Evolutionary conservation across 2,888 invertebrate species (phyloP).

Genomic region (Altica lythri): DNA sequence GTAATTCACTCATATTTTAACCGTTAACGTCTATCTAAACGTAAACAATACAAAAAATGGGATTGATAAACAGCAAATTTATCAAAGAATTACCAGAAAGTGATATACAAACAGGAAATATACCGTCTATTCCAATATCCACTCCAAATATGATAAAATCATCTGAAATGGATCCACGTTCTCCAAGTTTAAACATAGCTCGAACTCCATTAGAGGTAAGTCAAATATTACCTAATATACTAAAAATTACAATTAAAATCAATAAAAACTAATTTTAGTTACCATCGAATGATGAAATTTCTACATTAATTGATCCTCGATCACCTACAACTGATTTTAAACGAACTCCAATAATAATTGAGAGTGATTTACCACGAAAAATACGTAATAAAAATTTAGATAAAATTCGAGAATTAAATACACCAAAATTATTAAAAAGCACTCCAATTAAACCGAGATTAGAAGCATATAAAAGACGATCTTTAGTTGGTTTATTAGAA

Average conservation of each 20-base stretch:
- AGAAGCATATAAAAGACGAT: constrained; percentile 53
- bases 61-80: constrained; percentile 41
- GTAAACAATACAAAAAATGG: too few species aligned
- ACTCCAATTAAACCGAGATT: constrained; percentile 47
- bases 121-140: constrained; percentile 44
- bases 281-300: constrained; percentile 32
- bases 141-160: constrained; percentile 35
- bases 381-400: constrained; percentile 53
- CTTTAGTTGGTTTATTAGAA: constrained; percentile 61
- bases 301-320: constrained; percentile 57
- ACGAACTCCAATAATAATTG: constrained; percentile 61
- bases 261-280: constrained; percentile 8
- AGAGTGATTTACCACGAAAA: constrained; percentile 38
- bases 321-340: constrained; percentile 65
- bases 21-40: too few species aligned
- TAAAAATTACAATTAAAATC: not conserved
- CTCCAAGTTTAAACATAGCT: constrained; percentile 64
- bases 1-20: too few species aligned
- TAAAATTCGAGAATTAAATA: constrained; percentile 48
- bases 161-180: constrained; percentile 61
- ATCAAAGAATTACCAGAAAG: constrained; percentile 33
- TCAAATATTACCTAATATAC: not conserved
- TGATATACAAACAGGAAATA: constrained; percentile 32
- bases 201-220: constrained; percentile 66
- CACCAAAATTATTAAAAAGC: constrained; percentile 52